Evolutionary conservation across 2,113 vertebrate genomes (phyloP).

Genomic region (Oncorhynchus tshawytscha): DNA sequence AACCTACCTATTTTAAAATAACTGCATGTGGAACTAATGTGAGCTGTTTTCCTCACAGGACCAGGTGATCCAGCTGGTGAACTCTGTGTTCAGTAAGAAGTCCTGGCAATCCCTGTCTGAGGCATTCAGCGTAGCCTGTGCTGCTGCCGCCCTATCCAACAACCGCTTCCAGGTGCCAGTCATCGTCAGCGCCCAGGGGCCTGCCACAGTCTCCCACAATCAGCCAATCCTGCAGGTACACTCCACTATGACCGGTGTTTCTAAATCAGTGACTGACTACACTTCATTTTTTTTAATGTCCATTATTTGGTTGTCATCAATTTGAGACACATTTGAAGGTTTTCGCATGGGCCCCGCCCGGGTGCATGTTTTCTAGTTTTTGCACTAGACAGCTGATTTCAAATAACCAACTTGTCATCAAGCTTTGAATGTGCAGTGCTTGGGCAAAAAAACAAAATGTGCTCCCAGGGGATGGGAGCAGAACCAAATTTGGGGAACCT

Average conservation of each 20-base stretch:
- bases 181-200: slow-evolving; percentile 79
- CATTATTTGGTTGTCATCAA: background rate
- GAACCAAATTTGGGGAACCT: no score
- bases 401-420: no score
- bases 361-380: no score
- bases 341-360: background rate
- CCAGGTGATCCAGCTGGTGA: slow-evolving; percentile 93
- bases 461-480: no score
- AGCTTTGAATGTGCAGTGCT: no score
- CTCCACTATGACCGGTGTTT: background rate
- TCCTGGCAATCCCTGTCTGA: slow-evolving; percentile 88
- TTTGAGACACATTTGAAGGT: background rate
- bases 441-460: no score
- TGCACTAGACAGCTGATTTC: no score
- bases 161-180: slow-evolving; percentile 92
- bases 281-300: no score
- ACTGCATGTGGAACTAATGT: background rate
- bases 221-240: slow-evolving; percentile 85
- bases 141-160: slow-evolving; percentile 80
- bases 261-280: no score
- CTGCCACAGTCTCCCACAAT: slow-evolving; percentile 86
- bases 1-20: no score
- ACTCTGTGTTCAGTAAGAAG: slow-evolving; percentile 95
- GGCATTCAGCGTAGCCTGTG: slow-evolving; percentile 89
- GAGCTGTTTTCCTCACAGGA: slow-evolving; percentile 71